A percentile compares a stretch with the other conserved stretches of the same genome.
These are phyloP conservation scores for Zaprionus vittiger DNA, from an alignment of 1,140 invertebrate genomes.

Conservation along the genomic window DNA sequence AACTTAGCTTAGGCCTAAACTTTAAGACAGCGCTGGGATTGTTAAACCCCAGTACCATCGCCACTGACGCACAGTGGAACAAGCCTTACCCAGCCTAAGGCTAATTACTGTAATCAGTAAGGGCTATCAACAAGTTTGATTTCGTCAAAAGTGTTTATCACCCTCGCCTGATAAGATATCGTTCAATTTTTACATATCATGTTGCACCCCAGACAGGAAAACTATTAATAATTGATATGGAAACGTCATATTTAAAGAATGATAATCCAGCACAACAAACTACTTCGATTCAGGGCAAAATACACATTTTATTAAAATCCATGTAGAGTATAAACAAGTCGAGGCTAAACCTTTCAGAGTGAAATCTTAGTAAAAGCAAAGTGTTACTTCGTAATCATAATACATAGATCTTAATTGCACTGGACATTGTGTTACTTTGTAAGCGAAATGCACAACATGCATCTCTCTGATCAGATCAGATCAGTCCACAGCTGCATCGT, in stretches of 20 bases:
- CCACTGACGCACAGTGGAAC: not conserved
- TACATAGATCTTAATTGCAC: conserved; percentile 2
- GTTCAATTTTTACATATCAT: not conserved
- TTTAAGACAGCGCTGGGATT: too few relatives aligned
- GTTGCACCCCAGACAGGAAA: not conserved
- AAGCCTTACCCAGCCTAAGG: not conserved
- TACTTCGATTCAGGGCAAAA: not conserved
- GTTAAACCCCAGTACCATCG: too few relatives aligned
- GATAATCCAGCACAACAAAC: not conserved
- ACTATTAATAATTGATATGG: not conserved
- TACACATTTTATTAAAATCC: not conserved
- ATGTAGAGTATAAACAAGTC: not conserved
- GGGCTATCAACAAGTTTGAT: not conserved
- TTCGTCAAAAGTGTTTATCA: not conserved
- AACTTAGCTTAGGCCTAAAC: too few relatives aligned
- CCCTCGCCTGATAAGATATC: not conserved
- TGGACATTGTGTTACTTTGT: conserved; percentile 7
- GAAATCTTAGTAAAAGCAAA: not conserved
- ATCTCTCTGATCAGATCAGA: not conserved
- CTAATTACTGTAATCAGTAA: not conserved
- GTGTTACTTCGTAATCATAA: not conserved
- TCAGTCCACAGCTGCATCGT: not conserved
- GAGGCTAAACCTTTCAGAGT: not conserved
- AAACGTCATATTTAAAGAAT: not conserved
- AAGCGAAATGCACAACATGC: not conserved